Conservation (phyloP, 2,888 invertebrate species). For the Acleris cristana region DNA sequence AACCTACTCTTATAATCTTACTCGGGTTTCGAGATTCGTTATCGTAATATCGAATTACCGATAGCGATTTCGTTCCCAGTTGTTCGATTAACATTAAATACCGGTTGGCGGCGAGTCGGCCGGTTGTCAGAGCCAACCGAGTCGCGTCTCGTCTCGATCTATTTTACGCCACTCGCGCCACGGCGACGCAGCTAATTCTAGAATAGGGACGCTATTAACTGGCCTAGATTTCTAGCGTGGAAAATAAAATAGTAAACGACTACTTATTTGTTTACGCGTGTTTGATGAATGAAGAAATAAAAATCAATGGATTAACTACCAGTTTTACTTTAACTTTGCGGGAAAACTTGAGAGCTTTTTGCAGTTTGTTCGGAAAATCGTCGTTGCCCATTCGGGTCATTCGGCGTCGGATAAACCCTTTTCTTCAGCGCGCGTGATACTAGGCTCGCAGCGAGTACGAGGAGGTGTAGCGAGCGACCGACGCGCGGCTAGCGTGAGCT, state of each 20-base stretch:
- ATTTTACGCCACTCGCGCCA: slow-evolving; percentile 65
- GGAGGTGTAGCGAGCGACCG: slow-evolving; percentile 63
- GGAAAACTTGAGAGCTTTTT: slow-evolving; percentile 64
- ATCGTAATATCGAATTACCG: slow-evolving; percentile 39
- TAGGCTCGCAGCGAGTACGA: slow-evolving; percentile 70
- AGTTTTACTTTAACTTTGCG: slow-evolving; percentile 47
- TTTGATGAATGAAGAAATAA: slow-evolving; percentile 34
- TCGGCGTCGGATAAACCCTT: slow-evolving; percentile 83
- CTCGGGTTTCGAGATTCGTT: slow-evolving; percentile 37
- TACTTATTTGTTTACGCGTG: slow-evolving; percentile 35
- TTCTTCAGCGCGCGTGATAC: slow-evolving; percentile 84
- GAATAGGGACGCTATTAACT: slow-evolving; percentile 63
- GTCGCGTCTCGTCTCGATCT: slow-evolving; percentile 53
- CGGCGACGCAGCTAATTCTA: slow-evolving; percentile 61
- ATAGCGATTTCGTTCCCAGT: slow-evolving; percentile 35
- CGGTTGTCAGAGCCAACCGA: slow-evolving; percentile 36
- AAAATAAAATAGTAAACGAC: slow-evolving; percentile 44
- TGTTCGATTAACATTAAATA: slow-evolving; percentile 42
- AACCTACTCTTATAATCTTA: slow-evolving; percentile 30
- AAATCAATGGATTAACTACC: slow-evolving; percentile 25
- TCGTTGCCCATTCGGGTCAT: slow-evolving; percentile 71
- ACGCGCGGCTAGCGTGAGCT: slow-evolving; percentile 53
- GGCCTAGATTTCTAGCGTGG: slow-evolving; percentile 68
- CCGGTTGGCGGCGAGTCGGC: slow-evolving; percentile 41
- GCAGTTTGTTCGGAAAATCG: slow-evolving; percentile 71